These are phyloP conservation scores for Falco columbarius DNA, from an alignment of 2,797 vertebrate genomes.

Conservation along the genomic window DNA sequence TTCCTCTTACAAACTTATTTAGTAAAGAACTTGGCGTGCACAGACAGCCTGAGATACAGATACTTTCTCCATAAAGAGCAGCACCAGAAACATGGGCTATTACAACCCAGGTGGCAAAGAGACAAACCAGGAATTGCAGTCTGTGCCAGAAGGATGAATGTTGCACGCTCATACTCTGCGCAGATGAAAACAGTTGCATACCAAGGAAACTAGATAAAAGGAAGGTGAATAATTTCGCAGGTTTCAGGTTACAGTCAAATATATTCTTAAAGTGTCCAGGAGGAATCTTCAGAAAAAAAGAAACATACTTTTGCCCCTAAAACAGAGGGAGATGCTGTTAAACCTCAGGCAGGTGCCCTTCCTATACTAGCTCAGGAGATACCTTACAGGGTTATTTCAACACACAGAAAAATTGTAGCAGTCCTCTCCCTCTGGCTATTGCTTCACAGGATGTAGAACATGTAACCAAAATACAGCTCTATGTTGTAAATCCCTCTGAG, in stretches of 20 bases:
- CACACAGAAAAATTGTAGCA: neutral
- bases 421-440: neutral
- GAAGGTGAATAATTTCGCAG: neutral
- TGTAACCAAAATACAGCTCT: neutral
- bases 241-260: neutral
- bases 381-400: constrained; percentile 16
- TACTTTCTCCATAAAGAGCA: neutral
- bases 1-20: neutral
- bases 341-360: neutral
- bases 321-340: neutral
- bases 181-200: neutral
- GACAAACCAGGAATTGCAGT: neutral
- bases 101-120: neutral
- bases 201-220: constrained; percentile 5
- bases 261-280: neutral
- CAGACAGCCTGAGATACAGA: neutral
- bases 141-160: neutral
- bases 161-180: neutral
- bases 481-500: neutral
- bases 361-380: neutral
- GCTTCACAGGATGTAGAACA: neutral
- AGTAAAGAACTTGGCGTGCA: neutral
- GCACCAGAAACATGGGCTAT: neutral
- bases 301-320: neutral
- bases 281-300: neutral